Percentiles rank a stretch among this genome's conserved stretches.
Evolutionary conservation across 2,888 invertebrate species (phyloP).

Genomic region (Sepioteuthis lessoniana): DNA sequence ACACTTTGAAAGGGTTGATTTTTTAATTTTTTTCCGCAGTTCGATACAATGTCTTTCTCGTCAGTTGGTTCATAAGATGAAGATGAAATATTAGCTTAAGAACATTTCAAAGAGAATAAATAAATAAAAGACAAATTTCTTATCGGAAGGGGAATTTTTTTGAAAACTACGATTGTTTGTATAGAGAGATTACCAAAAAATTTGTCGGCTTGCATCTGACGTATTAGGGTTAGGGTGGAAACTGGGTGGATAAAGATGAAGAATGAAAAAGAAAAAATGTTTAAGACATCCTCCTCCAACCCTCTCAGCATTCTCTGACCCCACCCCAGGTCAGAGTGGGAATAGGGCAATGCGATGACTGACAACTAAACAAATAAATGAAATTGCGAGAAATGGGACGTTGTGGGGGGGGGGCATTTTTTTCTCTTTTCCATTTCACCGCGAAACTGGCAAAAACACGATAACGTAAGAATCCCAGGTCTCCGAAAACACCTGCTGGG

Average conservation of each 20-base stretch:
- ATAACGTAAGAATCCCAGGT: background rate
- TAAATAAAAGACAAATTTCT: background rate
- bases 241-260: background rate
- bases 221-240: background rate
- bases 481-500: background rate
- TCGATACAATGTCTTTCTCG: too few species aligned
- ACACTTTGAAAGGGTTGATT: too few species aligned
- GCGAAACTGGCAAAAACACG: background rate
- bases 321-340: background rate
- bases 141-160: background rate
- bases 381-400: background rate
- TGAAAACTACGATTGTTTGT: background rate
- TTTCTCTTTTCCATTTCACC: background rate
- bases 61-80: too few species aligned
- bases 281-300: too few species aligned
- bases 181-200: background rate
- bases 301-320: background rate
- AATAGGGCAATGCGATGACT: background rate
- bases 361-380: constrained; percentile 1
- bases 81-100: too few species aligned
- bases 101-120: too few species aligned
- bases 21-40: too few species aligned
- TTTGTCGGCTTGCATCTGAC: background rate
- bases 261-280: too few species aligned
- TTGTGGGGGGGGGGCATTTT: background rate